Base-by-base conservation (phyloP, 2,113 vertebrate genomes). In the Setophaga coronata region DNA sequence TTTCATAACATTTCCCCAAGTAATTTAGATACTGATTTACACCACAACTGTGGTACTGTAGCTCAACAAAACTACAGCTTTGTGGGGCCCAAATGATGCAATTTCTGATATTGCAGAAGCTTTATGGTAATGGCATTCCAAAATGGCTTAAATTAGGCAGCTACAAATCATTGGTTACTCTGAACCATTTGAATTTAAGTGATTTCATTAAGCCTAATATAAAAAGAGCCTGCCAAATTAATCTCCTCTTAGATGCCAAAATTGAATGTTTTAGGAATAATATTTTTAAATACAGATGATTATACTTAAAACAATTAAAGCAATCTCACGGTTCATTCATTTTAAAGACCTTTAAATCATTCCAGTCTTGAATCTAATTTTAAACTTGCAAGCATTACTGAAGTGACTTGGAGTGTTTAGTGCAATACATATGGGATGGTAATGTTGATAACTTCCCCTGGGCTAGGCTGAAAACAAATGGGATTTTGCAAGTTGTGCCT, bases 291-390 rank as follows among this genome's bases (percentile, higher is more conserved):
- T 50, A 76, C 40, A 89, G 50, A 73, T 73, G 14, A 96, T 82
- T 82, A 67, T 42, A 47, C 34, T 82, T 92, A 76, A 91, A 95
- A 91, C 42, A 90, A 87, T 89, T 90, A 79, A 74, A 82, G 87
- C 43, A 90, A 80, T 77, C 48, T 80, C 54, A 65, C 1, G 17
- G 43, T 80, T 78, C 66, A 48, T 74, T 93, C 33, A 76, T 93
- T 96, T 82, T 74, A 74, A 92, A 72, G 70, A 76, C 57, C 26
- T 83, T 56, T 88, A 90, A 96, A 80, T 92, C 34, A 90, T 71
- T 82, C 13, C 40, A 78, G 56, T 53, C 78, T 48, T 50, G 34
- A 84, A 51, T 67, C 42, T 71, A 61, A 93, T 92, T 91, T 92
- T 53, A 76, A 79, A 85, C 14, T 50, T 82, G 42, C 56, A 87